Conservation (phyloP, 64 coral and sea anemone genomes). For the Astreopora myriophthalma region DNA sequence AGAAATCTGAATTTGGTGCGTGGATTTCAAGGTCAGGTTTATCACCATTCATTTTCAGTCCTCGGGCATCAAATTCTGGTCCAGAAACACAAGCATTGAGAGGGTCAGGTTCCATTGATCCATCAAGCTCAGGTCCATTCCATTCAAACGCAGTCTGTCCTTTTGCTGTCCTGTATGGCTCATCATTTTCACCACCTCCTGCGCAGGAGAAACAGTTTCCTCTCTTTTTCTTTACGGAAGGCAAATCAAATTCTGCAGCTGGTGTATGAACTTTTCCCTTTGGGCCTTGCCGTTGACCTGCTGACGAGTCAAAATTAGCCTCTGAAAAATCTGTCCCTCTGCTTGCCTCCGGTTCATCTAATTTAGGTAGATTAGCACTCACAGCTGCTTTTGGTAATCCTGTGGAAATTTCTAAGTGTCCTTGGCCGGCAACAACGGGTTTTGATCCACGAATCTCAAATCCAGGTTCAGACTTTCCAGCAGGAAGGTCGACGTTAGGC, state of each 20-base stretch:
- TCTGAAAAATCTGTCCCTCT: background rate
- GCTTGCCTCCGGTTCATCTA: background rate
- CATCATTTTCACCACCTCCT: background rate
- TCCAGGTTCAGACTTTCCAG: background rate
- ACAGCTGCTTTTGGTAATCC: background rate
- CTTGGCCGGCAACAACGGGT: background rate
- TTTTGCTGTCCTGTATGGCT: background rate
- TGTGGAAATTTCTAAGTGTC: background rate
- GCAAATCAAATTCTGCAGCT: background rate
- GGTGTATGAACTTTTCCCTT: background rate
- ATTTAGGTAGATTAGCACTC: background rate
- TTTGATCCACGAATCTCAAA: background rate
- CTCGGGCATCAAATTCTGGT: background rate
- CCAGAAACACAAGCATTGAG: background rate
- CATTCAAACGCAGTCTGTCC: background rate
- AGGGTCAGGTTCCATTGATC: background rate
- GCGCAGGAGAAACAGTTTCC: background rate
- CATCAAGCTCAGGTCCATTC: background rate
- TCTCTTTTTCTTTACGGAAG: constrained; percentile 4
- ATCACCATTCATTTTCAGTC: background rate
- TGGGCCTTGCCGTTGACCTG: background rate
- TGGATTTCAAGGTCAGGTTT: background rate
- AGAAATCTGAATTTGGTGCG: background rate
- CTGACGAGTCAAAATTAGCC: background rate
- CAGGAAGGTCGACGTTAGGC: background rate